Percentiles rank a stretch among this genome's conserved stretches.
Evolutionary conservation across 2,888 invertebrate species (phyloP).

Genomic region (Pyrochroa serraticornis): DNA sequence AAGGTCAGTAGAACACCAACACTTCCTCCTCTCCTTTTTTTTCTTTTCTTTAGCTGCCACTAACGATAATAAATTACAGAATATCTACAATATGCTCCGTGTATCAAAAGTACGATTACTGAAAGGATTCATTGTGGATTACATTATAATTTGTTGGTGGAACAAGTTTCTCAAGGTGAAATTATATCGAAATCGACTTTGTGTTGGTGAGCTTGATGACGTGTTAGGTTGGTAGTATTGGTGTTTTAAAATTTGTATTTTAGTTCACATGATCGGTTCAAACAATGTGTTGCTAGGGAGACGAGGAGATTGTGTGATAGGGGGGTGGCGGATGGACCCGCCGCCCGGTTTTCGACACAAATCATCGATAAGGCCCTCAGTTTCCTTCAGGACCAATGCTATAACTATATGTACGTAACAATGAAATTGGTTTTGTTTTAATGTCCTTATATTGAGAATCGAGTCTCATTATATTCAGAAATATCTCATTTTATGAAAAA

Average conservation of each 20-base stretch:
- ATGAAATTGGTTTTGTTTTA: no score
- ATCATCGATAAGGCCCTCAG: constrained; percentile 65
- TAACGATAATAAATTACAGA: constrained; percentile 51
- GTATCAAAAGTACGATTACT: constrained; percentile 65
- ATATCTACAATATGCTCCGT: constrained; percentile 65
- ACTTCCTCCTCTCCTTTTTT: not conserved
- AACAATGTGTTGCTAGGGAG: constrained; percentile 63
- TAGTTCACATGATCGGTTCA: constrained; percentile 66
- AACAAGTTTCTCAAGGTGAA: constrained; percentile 63
- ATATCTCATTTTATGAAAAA: no score
- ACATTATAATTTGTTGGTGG: constrained; percentile 63
- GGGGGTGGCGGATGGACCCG: constrained; percentile 58
- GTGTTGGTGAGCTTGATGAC: constrained; percentile 64
- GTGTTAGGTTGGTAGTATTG: no score
- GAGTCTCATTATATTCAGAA: no score
- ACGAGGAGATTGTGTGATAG: constrained; percentile 62
- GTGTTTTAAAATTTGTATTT: constrained; percentile 29
- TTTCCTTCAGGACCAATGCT: constrained; percentile 65
- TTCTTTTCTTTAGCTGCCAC: no score
- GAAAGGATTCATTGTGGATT: constrained; percentile 63
- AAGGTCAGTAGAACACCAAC: constrained; percentile 53
- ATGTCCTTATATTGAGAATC: no score
- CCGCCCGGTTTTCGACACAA: constrained; percentile 61
- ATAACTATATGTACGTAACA: constrained; percentile 63
- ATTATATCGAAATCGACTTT: constrained; percentile 61